Conservation (phyloP, 2,113 vertebrate genomes). For the Pterophyllum scalare region DNA sequence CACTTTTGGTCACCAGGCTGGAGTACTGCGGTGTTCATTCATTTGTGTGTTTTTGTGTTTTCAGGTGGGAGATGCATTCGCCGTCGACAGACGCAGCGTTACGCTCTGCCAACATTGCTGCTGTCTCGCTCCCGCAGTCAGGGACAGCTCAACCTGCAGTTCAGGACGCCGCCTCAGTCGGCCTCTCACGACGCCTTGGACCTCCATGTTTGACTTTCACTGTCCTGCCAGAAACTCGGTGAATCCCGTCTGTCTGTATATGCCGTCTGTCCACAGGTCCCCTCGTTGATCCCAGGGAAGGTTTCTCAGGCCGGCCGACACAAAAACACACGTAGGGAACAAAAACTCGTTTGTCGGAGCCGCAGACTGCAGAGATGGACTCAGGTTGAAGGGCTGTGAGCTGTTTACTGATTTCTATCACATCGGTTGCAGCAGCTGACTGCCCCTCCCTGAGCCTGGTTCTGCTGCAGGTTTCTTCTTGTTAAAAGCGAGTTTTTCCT, state of each 20-base stretch:
- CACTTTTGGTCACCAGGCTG: no score
- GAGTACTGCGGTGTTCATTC: no score
- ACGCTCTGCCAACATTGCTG: not conserved
- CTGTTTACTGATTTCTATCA: no score
- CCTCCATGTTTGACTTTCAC: constrained; percentile 25
- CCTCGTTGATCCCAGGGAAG: not conserved
- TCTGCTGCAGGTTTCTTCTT: no score
- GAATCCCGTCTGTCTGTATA: not conserved
- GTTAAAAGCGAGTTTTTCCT: no score
- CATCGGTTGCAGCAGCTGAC: no score
- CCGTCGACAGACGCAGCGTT: constrained; percentile 35
- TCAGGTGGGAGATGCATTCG: constrained; percentile 42
- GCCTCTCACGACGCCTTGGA: not conserved
- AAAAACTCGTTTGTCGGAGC: not conserved
- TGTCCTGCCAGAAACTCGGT: not conserved
- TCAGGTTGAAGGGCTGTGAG: not conserved
- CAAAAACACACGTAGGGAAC: no score
- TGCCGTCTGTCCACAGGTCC: not conserved
- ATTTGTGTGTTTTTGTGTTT: not conserved
- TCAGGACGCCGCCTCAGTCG: not conserved
- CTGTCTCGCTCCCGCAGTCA: constrained; percentile 48
- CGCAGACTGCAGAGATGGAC: not conserved
- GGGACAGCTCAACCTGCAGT: constrained; percentile 27
- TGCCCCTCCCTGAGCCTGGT: no score
- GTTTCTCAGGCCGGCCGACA: not conserved